These are phyloP conservation scores for Euplexia lucipara DNA, from an alignment of 2,888 invertebrate genomes.

Conservation along the genomic window DNA sequence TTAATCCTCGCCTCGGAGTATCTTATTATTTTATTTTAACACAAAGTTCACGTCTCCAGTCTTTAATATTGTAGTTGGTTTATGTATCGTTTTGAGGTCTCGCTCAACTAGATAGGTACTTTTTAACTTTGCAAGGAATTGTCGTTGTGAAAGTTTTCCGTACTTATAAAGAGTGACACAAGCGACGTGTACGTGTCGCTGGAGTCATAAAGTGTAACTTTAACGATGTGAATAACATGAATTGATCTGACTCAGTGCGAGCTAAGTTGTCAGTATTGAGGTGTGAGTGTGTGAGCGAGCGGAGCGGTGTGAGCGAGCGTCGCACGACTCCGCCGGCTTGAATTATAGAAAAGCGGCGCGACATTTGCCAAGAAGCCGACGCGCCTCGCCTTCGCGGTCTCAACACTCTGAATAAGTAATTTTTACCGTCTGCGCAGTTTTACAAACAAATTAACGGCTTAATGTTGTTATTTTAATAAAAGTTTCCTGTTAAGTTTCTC, in stretches of 20 bases:
- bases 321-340: constrained; percentile 70
- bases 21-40: constrained; percentile 45
- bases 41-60: constrained; percentile 2
- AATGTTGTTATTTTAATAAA: constrained; percentile 90
- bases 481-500: constrained; percentile 83
- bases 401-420: constrained; percentile 88
- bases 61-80: constrained; percentile 26
- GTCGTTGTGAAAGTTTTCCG: constrained; percentile 22
- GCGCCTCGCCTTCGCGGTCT: constrained; percentile 79
- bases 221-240: constrained; percentile 61
- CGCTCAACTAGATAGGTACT: neutral
- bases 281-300: constrained; percentile 30
- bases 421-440: constrained; percentile 89
- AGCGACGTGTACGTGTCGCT: constrained; percentile 1
- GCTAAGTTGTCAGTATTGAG: constrained; percentile 37
- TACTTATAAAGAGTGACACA: neutral
- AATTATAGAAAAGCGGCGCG: constrained; percentile 85
- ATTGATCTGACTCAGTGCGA: constrained; percentile 55
- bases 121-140: constrained; percentile 23
- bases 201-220: constrained; percentile 43
- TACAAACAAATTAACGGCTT: constrained; percentile 90
- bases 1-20: constrained; percentile 48
- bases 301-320: constrained; percentile 19
- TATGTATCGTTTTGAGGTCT: constrained; percentile 1
- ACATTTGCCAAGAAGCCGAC: constrained; percentile 80